Evolutionary conservation across 1,140 invertebrate species (phyloP), one percentile per base, ranked within the genome.

Genomic region (Diuraphis noxia): DNA sequence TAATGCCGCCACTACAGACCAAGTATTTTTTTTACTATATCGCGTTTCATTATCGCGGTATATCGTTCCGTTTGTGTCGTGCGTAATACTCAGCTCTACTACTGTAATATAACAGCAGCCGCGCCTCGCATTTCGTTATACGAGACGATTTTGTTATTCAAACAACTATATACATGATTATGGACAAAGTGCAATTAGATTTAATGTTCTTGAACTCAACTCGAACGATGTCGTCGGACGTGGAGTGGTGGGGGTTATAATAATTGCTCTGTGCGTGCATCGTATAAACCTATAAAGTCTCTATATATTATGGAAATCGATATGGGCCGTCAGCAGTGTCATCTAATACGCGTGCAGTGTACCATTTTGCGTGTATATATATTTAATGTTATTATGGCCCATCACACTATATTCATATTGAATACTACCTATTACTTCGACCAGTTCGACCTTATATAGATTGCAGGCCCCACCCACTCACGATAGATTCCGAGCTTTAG

Each of bases 331-430:
- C 56, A n/a, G 56, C 56, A 6, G 56, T 72, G 56, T 72, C 56
- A 72, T 13, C 56, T 72, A 72, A 72, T 72, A 72, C 56, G 56
- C 56, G 56, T 72, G 56, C 56, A n/a, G 30, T 72, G 56, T 72
- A 72, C 56, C 56, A n/a, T 72, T 72, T 72, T n/a, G 56, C 56
- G 56, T 72, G 56, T 72, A n/a, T 72, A n/a, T n/a, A n/a, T 63
- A n/a, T 72, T 4, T 72, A 72, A 72, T 72, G 56, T 72, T 72
- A 72, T 72, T 72, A n/a, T 72, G 34, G 56, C 13, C 56, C 56
- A 72, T 72, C n/a, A 72, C 56, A 49, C 5, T 49, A 21, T n/a
- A n/a, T 72, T n/a, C 56, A 19, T 72, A 72, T 72, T 17, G 30
- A n/a, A 72, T 72, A n/a, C n/a, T n/a, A n/a, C n/a, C n/a, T n/a